These are phyloP conservation scores for Heterotilapia buettikoferi DNA, from an alignment of 2,113 vertebrate species.

Conservation along the genomic window DNA sequence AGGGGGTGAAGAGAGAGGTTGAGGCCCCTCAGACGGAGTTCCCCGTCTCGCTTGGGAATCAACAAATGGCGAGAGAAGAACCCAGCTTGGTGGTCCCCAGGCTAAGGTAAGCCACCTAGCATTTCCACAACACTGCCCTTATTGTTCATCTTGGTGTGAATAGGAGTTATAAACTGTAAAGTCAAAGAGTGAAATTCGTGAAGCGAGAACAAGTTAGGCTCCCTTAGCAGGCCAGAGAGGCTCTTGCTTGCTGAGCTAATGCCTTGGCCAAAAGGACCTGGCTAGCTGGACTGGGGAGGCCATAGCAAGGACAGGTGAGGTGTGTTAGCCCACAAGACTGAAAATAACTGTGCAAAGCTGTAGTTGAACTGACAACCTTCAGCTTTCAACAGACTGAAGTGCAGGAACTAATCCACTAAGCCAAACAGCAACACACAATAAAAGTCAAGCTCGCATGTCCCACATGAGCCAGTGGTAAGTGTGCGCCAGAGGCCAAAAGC, in stretches of 20 bases:
- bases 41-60: neutral
- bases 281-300: neutral
- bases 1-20: neutral
- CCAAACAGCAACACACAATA: neutral
- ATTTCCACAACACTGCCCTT: neutral
- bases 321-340: neutral
- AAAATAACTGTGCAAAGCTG: neutral
- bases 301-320: neutral
- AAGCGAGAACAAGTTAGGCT: neutral
- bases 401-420: neutral
- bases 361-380: neutral
- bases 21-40: neutral
- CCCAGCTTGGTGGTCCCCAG: neutral
- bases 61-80: neutral
- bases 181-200: accelerated
- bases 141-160: neutral
- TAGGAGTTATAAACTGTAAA: neutral
- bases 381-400: neutral
- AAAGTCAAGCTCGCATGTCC: neutral
- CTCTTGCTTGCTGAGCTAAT: neutral
- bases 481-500: neutral
- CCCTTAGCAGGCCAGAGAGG: neutral
- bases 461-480: neutral
- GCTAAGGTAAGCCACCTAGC: neutral
- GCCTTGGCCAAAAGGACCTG: neutral